Conservation (phyloP, 2,888 invertebrate genomes). For the Linyphia triangularis region DNA sequence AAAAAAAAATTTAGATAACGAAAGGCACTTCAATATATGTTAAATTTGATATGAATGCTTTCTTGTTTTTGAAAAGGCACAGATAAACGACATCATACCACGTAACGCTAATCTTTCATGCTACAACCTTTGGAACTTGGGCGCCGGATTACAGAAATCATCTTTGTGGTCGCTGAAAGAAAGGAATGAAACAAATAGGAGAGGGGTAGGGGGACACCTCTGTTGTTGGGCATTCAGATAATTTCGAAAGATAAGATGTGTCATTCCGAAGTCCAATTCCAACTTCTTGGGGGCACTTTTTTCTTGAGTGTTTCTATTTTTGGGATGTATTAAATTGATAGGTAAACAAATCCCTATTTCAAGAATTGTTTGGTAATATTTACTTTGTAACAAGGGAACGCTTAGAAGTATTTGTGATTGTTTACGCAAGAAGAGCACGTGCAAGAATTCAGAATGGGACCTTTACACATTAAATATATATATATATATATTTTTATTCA, state of each 20-base stretch:
- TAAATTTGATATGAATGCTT: slow-evolving; percentile 18
- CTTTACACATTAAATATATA: neutral
- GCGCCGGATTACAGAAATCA: neutral
- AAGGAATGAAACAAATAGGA: slow-evolving; percentile 3
- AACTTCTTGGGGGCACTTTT: neutral
- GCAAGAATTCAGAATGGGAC: neutral
- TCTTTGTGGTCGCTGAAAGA: neutral
- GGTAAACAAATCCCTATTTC: slow-evolving; percentile 4
- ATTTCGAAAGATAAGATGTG: slow-evolving; percentile 6
- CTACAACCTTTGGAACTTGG: slow-evolving; percentile 24
- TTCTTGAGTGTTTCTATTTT: slow-evolving; percentile 30
- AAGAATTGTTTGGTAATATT: neutral
- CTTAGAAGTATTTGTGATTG: neutral
- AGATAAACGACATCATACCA: slow-evolving; percentile 51
- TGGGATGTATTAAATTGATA: neutral
- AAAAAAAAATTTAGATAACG: neutral
- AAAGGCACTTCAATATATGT: slow-evolving; percentile 12
- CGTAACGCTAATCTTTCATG: slow-evolving; percentile 4
- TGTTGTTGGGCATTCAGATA: slow-evolving; percentile 25
- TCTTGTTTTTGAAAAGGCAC: neutral
- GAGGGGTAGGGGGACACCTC: no score
- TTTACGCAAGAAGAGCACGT: no score
- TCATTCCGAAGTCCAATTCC: slow-evolving; percentile 19
- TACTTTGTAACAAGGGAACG: slow-evolving; percentile 1
- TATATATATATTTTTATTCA: no score